Conservation (phyloP, 2,797 vertebrate genomes). For the Poeciliopsis paucimaculata region DNA sequence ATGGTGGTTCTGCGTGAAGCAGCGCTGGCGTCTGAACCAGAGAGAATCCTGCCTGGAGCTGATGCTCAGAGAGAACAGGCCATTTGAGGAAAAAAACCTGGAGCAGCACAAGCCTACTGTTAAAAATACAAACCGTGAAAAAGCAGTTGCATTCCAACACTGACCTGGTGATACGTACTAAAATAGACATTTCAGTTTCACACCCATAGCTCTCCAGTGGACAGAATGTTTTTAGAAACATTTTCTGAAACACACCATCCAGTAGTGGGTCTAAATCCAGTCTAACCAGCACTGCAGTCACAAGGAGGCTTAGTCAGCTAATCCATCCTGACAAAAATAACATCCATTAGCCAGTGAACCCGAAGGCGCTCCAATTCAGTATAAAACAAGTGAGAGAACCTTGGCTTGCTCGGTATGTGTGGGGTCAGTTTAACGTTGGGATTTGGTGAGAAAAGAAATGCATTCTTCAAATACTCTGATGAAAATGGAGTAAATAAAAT, state of each 20-base stretch:
- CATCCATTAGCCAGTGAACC: conserved; percentile 58
- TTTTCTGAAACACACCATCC: conserved; percentile 46
- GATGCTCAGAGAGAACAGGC: conserved; percentile 89
- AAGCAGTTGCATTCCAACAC: not conserved
- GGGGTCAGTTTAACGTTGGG: conserved; percentile 24
- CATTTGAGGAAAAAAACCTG: conserved; percentile 76
- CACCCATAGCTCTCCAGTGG: not conserved
- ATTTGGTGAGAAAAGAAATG: not conserved
- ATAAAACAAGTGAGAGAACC: conserved; percentile 29
- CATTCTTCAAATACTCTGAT: conserved; percentile 17
- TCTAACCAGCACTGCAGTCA: conserved; percentile 66
- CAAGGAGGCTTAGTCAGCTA: conserved; percentile 79
- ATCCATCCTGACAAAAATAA: conserved; percentile 74
- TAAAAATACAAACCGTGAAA: not conserved
- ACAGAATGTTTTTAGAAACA: conserved; percentile 38
- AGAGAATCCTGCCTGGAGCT: conserved; percentile 73
- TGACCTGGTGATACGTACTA: not conserved
- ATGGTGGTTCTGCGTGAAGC: conserved; percentile 92
- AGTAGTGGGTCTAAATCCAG: conserved; percentile 67
- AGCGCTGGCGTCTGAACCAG: conserved; percentile 89
- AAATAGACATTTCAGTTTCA: not conserved
- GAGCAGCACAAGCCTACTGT: not conserved
- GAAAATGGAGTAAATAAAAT: not conserved
- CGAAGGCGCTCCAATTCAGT: conserved; percentile 34
- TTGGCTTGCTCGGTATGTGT: conserved; percentile 16